Conservation (phyloP, 2,113 vertebrate species). For the Zapus hudsonius region DNA sequence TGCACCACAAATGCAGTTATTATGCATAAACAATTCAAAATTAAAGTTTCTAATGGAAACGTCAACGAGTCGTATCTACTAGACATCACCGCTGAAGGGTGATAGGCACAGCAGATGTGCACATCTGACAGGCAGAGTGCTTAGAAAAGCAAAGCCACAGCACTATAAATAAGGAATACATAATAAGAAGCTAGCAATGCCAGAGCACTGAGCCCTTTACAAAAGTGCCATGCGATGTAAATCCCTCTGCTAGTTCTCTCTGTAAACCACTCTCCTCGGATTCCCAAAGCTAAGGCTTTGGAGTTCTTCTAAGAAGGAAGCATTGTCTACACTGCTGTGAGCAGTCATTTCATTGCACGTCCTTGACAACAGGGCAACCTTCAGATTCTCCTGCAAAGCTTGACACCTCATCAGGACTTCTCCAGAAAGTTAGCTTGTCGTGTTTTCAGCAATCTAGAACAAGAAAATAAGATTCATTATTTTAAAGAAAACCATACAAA, state of each 20-base stretch:
- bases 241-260: constrained; percentile 30
- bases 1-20: constrained; percentile 61
- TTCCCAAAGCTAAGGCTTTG: constrained; percentile 66
- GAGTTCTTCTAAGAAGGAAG: constrained; percentile 71
- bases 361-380: constrained; percentile 56
- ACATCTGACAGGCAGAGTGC: constrained; percentile 42
- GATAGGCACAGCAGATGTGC: constrained; percentile 61
- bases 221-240: constrained; percentile 56
- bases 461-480: constrained; percentile 67
- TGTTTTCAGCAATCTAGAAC: constrained; percentile 88
- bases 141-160: constrained; percentile 68
- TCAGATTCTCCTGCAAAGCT: constrained; percentile 63
- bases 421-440: constrained; percentile 81
- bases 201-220: constrained; percentile 40
- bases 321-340: constrained; percentile 49
- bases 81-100: constrained; percentile 1
- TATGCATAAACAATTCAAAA: constrained; percentile 61
- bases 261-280: constrained; percentile 65
- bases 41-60: constrained; percentile 70
- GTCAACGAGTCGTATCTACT: constrained; percentile 63
- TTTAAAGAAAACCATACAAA: constrained; percentile 8
- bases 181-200: constrained; percentile 48
- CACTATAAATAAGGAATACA: constrained; percentile 68
- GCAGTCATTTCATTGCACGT: constrained; percentile 59
- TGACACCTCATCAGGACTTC: constrained; percentile 38